Evolutionary conservation across 2,888 invertebrate genomes (phyloP).

Genomic region (Alviniconcha strummeri): DNA sequence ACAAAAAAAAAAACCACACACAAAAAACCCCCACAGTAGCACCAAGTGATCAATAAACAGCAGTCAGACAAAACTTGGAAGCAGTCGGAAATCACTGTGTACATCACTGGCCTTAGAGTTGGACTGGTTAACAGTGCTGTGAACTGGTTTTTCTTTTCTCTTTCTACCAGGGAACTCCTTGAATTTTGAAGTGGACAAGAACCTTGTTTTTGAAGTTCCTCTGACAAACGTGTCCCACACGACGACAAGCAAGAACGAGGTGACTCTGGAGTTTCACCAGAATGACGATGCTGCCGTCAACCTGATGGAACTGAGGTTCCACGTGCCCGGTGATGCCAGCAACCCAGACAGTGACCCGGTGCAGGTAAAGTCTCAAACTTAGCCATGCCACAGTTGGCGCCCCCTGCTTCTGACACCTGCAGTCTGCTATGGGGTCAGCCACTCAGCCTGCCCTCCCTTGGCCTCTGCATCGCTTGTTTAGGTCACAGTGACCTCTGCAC

Average conservation of each 20-base stretch:
- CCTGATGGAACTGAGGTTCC: conserved; percentile 97
- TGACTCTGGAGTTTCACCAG: conserved; percentile 97
- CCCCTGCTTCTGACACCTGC: no score
- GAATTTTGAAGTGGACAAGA: conserved; percentile 69
- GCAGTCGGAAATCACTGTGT: no score
- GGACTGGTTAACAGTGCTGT: not conserved
- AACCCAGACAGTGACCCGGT: conserved; percentile 90
- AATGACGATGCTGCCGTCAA: conserved; percentile 99
- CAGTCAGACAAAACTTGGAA: no score
- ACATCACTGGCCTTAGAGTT: not conserved
- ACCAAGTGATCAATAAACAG: no score
- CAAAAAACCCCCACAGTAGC: no score
- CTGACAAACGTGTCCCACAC: conserved; percentile 96
- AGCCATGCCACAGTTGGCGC: not conserved
- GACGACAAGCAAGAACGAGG: conserved; percentile 97
- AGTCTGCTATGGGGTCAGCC: no score
- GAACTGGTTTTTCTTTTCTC: not conserved
- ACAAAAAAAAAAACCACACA: no score
- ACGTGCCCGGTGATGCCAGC: conserved; percentile 89
- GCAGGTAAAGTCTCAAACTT: conserved; percentile 73
- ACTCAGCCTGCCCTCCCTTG: no score
- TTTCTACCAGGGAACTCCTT: conserved; percentile 66
- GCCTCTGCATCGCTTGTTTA: no score
- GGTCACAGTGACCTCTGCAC: no score
- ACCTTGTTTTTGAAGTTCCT: conserved; percentile 95